Conservation (phyloP, 2,113 vertebrate species). For the Stigmatopora argus region DNA sequence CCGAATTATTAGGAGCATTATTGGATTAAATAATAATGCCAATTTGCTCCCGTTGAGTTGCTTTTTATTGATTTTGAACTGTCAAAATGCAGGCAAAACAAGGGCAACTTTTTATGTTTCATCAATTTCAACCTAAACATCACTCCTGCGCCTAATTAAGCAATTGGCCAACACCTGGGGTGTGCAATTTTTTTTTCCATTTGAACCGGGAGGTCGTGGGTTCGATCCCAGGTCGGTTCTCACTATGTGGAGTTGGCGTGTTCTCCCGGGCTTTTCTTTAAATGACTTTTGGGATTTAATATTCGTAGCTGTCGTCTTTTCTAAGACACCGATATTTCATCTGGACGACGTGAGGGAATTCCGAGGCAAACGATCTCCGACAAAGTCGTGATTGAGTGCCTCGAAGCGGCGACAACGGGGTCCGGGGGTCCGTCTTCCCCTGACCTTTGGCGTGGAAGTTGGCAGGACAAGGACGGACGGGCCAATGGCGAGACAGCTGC, state of each 20-base stretch:
- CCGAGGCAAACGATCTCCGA: constrained; percentile 42
- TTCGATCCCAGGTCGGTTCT: no score
- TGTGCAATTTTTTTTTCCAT: no score
- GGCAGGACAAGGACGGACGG: constrained; percentile 49
- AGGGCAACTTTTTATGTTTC: not conserved
- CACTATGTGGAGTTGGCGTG: no score
- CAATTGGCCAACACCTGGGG: not conserved
- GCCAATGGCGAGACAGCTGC: constrained; percentile 61
- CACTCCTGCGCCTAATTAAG: constrained; percentile 15
- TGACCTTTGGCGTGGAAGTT: constrained; percentile 60
- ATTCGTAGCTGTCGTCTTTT: constrained; percentile 19
- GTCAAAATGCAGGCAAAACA: not conserved
- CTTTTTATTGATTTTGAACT: not conserved
- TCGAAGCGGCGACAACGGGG: constrained; percentile 28
- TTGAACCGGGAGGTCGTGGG: no score
- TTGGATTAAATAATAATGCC: not conserved
- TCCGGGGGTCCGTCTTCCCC: constrained; percentile 30
- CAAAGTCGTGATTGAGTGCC: constrained; percentile 52
- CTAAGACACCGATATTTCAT: constrained; percentile 35
- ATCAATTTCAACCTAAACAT: not conserved
- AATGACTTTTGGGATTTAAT: constrained; percentile 20
- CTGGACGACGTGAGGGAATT: constrained; percentile 44
- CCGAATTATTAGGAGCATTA: not conserved
- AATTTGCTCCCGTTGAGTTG: not conserved
- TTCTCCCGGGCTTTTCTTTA: not conserved